phyloP scores from a whole-genome alignment of 2,888 invertebrate species.

The Acrocera orbiculus region DNA sequence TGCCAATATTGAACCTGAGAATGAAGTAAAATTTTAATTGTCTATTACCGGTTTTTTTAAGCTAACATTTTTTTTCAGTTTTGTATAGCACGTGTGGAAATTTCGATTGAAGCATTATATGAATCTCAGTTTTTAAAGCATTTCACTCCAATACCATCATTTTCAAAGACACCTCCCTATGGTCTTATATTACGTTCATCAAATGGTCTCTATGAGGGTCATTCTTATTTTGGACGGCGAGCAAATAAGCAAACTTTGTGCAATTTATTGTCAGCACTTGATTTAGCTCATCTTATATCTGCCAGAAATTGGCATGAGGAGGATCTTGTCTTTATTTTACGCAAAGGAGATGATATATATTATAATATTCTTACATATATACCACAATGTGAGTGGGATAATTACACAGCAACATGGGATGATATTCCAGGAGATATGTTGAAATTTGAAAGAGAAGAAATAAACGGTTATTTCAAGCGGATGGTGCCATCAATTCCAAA shows the following conservation, averaged over 20 bases:
- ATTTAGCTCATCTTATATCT: slow-evolving; percentile 12
- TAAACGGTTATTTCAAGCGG: slow-evolving; percentile 7
- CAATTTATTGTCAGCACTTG: slow-evolving; percentile 14
- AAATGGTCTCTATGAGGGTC: slow-evolving; percentile 14
- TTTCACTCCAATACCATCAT: no score
- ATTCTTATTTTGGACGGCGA: slow-evolving; percentile 11
- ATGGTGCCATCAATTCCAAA: slow-evolving; percentile 2
- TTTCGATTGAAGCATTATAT: no score
- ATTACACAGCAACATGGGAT: slow-evolving; percentile 4
- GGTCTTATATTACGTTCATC: slow-evolving; percentile 27
- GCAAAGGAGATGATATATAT: slow-evolving; percentile 15
- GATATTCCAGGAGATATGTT: slow-evolving; percentile 13
- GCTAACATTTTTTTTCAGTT: no score
- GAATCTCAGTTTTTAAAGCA: no score
- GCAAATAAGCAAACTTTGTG: slow-evolving; percentile 15
- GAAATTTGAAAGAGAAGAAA: slow-evolving; percentile 5
- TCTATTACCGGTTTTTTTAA: no score
- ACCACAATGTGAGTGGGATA: slow-evolving; percentile 2
- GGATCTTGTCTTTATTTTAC: slow-evolving; percentile 15
- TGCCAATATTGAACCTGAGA: no score
- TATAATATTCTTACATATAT: slow-evolving; percentile 7
- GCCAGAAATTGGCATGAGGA: slow-evolving; percentile 13
- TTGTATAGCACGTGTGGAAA: no score
- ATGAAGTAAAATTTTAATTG: no score
- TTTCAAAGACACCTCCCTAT: no score